Base-by-base conservation (phyloP, 2,797 vertebrate species). In the Mus minutoides region DNA sequence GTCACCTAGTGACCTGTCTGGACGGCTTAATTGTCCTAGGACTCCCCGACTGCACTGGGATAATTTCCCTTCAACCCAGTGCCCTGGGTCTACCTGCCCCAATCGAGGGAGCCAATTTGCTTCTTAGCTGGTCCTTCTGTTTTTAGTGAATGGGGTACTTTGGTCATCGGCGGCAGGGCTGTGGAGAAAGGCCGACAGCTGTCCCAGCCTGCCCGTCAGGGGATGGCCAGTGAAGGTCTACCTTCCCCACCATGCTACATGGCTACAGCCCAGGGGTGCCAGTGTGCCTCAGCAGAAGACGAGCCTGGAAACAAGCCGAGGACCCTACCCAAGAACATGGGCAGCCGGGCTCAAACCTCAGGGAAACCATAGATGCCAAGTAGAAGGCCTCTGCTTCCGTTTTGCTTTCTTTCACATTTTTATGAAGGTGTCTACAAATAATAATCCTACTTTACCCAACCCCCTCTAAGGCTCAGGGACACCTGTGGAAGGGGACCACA, bases 1-100 rank as follows among this genome's bases (percentile, higher is more conserved):
- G 94, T 97, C 97, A 97, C 96, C 96, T 93, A 95, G 75, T 95
- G 96, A 97, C 97, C 96, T 67, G 94, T 97, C 96, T 96, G 97
- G 96, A 96, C 92, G 82, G 60, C 90, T 96, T 96, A 96, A 97
- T 31, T 96, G 92, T 97, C 96, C 95, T 96, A 82, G 83, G 88
- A 91, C 80, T 88, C 91, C 91, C 88, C 56, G 60, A 94, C 21
- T 94, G 79, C 82, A 69, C 19, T 3, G 60, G 82, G 83, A 88
- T 84, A 94, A 97, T 94, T 96, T 97, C 92, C 94, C 95, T 91
- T 88, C 79, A 71, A 40, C 71, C 62, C 77, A 37, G 43, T 16
- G 86, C 93, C 67, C 71, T 71, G 64, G 43, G 49, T 91, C 88
- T 80, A 79, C 62, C 90, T 75, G 97, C 58, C 85, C 60, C 69